A percentile compares a stretch with the other conserved stretches of the same genome.
Evolutionary conservation across 2,888 invertebrate species (phyloP).

Genomic region (Pegoplata infirma): DNA sequence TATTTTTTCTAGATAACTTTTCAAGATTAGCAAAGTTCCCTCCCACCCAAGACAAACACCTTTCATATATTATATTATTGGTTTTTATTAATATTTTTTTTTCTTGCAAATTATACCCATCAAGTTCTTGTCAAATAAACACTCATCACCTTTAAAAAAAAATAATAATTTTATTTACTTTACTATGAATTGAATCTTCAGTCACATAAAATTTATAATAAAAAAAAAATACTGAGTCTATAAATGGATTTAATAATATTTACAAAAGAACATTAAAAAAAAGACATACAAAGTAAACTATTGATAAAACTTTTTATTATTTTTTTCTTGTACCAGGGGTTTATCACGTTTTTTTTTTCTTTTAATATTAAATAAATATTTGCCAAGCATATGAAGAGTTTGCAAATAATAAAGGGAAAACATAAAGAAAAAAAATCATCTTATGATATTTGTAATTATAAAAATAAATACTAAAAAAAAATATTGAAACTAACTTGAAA

Average conservation of each 20-base stretch:
- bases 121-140: neutral
- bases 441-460: slow-evolving; percentile 14
- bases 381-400: slow-evolving; percentile 40
- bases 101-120: neutral
- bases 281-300: slow-evolving; percentile 33
- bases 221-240: neutral
- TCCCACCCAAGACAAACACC: too few relatives aligned
- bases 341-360: slow-evolving; percentile 9
- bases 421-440: neutral
- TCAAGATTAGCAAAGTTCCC: too few relatives aligned
- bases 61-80: too few relatives aligned
- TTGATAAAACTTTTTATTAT: slow-evolving; percentile 32
- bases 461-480: neutral
- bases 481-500: neutral
- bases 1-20: too few relatives aligned
- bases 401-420: slow-evolving; percentile 30
- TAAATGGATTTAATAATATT: slow-evolving; percentile 39
- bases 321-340: neutral
- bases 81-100: neutral
- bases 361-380: slow-evolving; percentile 34
- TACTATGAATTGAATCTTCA: neutral
- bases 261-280: slow-evolving; percentile 24
- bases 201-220: neutral
- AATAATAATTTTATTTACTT: neutral
- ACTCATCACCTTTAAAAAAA: neutral